These are phyloP conservation scores for Mythimna impura DNA, from an alignment of 2,888 invertebrate species.

Conservation along the genomic window DNA sequence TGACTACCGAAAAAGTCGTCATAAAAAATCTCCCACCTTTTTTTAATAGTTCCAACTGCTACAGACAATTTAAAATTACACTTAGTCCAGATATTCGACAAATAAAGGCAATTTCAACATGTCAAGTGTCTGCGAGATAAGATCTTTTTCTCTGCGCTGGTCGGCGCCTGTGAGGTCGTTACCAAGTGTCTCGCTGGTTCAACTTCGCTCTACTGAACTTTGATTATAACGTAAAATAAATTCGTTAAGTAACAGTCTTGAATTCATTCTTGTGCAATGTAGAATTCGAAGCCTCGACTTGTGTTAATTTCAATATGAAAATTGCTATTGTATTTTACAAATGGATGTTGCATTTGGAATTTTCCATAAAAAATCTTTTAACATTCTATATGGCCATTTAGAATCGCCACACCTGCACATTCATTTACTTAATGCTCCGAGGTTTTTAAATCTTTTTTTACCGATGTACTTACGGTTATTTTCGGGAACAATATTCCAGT, in stretches of 20 bases:
- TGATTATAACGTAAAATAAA: constrained; percentile 60
- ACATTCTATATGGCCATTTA: constrained; percentile 4
- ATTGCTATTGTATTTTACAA: neutral
- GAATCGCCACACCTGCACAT: constrained; percentile 13
- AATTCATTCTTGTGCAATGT: constrained; percentile 36
- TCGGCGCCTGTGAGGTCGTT: constrained; percentile 48
- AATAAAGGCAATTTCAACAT: constrained; percentile 58
- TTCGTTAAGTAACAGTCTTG: constrained; percentile 51
- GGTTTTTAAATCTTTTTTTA: neutral
- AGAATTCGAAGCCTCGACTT: neutral
- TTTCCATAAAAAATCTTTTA: neutral
- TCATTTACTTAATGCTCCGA: neutral
- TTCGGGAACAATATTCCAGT: constrained; percentile 51
- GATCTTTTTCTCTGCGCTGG: constrained; percentile 55
- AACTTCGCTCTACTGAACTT: constrained; percentile 51
- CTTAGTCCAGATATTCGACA: constrained; percentile 40
- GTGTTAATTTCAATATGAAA: constrained; percentile 22
- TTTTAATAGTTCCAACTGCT: constrained; percentile 8
- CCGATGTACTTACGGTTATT: constrained; percentile 13
- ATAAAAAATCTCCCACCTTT: neutral
- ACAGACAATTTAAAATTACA: constrained; percentile 35
- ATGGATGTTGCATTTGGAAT: neutral
- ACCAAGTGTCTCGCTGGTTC: constrained; percentile 56
- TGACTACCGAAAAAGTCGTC: neutral
- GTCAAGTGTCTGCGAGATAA: constrained; percentile 55